These are phyloP conservation scores for Kryptolebias ocellatus DNA, from an alignment of 2,797 vertebrate genomes.

Conservation along the genomic window DNA sequence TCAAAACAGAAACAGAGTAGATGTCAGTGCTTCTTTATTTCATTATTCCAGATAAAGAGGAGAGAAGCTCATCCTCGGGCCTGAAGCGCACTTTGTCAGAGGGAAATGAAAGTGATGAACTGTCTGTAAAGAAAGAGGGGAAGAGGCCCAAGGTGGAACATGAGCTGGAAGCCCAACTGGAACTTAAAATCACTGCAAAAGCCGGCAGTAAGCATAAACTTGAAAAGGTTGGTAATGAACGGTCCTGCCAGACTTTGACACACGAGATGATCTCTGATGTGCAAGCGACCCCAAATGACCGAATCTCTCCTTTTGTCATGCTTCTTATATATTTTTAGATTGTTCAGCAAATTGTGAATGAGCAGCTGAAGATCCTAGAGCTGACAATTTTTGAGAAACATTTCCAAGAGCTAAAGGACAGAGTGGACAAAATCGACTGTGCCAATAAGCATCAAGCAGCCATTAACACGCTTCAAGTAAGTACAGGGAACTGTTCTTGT, in stretches of 20 bases:
- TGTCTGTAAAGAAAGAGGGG: slow-evolving; percentile 67
- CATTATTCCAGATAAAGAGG: slow-evolving; percentile 45
- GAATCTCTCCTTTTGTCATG: neutral
- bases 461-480: slow-evolving; percentile 81
- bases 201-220: slow-evolving; percentile 87
- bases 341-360: slow-evolving; percentile 91
- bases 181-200: slow-evolving; percentile 92
- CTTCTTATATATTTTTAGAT: slow-evolving; percentile 76
- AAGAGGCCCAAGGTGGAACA: slow-evolving; percentile 83
- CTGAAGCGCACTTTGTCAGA: slow-evolving; percentile 82
- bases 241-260: neutral
- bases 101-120: slow-evolving; percentile 63
- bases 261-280: neutral
- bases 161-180: slow-evolving; percentile 91
- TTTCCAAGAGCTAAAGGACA: slow-evolving; percentile 89
- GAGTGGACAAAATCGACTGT: slow-evolving; percentile 94
- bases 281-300: neutral
- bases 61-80: slow-evolving; percentile 59
- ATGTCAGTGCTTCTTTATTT: neutral
- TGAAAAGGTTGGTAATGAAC: slow-evolving; percentile 83
- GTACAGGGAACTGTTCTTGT: slow-evolving; percentile 5
- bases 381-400: slow-evolving; percentile 89
- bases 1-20: neutral
- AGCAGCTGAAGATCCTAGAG: slow-evolving; percentile 88
- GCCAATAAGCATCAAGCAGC: slow-evolving; percentile 89